phyloP scores from a whole-genome alignment of 2,113 vertebrate species.

The Sinocyclocheilus anshuiensis region DNA sequence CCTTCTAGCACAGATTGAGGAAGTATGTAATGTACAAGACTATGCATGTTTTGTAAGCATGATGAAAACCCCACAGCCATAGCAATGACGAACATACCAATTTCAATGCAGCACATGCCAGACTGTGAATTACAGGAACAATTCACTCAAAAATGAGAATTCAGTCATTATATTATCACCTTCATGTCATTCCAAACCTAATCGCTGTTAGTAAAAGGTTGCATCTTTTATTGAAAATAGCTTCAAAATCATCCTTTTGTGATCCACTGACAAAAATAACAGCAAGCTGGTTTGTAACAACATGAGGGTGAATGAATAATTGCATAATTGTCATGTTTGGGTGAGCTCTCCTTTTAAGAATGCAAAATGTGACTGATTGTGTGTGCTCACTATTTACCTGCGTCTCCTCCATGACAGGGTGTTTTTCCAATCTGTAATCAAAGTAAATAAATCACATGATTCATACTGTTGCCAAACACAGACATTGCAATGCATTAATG shows the following conservation, averaged over 20 bases:
- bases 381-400: constrained; percentile 29
- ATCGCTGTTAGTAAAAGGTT: too few relatives aligned
- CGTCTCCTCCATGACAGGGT: neutral
- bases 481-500: neutral
- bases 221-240: too few relatives aligned
- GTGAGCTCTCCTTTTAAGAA: neutral
- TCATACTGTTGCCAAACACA: neutral
- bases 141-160: too few relatives aligned
- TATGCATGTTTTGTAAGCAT: neutral
- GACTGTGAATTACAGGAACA: too few relatives aligned
- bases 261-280: neutral
- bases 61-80: neutral
- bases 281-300: neutral
- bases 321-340: neutral
- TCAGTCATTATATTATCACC: too few relatives aligned
- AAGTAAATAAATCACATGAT: constrained; percentile 12
- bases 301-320: neutral
- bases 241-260: neutral
- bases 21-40: constrained; percentile 19
- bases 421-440: constrained; percentile 37
- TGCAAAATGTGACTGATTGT: constrained; percentile 48
- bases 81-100: neutral
- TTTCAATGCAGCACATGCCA: neutral
- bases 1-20: neutral
- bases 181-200: too few relatives aligned